Percentiles rank a stretch among this genome's conserved stretches.
Evolutionary conservation across 1,140 invertebrate genomes (phyloP).

Genomic region (Reticulitermes speratus): DNA sequence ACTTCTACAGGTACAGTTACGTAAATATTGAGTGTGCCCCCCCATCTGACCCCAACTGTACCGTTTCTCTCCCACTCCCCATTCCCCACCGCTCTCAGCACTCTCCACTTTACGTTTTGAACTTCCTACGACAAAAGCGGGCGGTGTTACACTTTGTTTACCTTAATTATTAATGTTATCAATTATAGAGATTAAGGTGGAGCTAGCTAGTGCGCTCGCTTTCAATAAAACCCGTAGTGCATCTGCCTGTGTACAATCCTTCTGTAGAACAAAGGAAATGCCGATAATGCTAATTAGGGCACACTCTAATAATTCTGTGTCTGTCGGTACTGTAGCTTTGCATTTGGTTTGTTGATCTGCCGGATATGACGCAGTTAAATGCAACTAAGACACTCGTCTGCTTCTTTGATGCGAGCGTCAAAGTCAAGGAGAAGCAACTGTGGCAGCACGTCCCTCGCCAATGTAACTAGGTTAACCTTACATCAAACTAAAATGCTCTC

Average conservation of each 20-base stretch:
- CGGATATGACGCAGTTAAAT: too few relatives aligned
- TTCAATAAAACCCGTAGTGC: neutral
- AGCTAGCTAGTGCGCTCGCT: neutral
- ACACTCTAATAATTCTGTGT: neutral
- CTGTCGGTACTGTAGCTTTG: neutral
- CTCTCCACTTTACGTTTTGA: neutral
- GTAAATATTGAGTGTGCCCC: neutral
- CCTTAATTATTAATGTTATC: conserved; percentile 17
- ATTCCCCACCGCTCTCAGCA: neutral
- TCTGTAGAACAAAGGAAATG: neutral
- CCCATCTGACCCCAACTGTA: neutral
- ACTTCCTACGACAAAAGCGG: neutral
- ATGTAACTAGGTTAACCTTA: too few relatives aligned
- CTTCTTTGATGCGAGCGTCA: too few relatives aligned
- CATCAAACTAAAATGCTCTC: too few relatives aligned
- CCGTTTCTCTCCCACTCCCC: neutral
- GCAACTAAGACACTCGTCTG: too few relatives aligned
- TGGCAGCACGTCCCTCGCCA: too few relatives aligned
- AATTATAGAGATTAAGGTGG: neutral
- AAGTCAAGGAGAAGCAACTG: too few relatives aligned
- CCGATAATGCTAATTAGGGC: conserved; percentile 8
- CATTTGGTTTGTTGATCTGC: neutral
- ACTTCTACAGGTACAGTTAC: too few relatives aligned
- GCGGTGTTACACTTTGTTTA: conserved; percentile 10
- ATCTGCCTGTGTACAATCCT: neutral